Conservation (phyloP, 2,888 invertebrate species). For the Sminthurides aquaticus region DNA sequence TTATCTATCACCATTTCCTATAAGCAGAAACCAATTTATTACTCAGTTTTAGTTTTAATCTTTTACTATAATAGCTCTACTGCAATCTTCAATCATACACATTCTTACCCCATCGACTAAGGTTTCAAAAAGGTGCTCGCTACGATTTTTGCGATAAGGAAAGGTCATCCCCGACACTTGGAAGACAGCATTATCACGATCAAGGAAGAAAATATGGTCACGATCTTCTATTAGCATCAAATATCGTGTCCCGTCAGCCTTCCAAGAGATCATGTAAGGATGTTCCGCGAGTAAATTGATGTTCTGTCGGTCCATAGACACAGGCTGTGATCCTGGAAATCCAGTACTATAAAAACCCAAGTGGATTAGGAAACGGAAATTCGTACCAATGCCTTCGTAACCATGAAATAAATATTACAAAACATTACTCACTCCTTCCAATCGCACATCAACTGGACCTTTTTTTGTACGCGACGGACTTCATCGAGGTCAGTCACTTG, state of each 20-base stretch:
- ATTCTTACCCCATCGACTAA: conserved; percentile 80
- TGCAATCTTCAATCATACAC: background rate
- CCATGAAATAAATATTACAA: too few species aligned
- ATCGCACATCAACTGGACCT: conserved; percentile 68
- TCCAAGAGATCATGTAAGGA: conserved; percentile 96
- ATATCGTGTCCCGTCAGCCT: conserved; percentile 92
- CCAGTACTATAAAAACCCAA: conserved; percentile 52
- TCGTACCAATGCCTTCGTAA: too few species aligned
- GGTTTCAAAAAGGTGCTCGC: conserved; percentile 67
- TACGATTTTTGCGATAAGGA: conserved; percentile 64
- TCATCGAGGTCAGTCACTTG: conserved; percentile 59
- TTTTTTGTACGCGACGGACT: conserved; percentile 61
- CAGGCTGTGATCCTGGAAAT: conserved; percentile 95
- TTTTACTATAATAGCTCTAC: too few species aligned
- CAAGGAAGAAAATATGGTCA: conserved; percentile 82
- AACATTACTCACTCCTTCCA: conserved; percentile 60
- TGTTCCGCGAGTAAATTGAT: conserved; percentile 65
- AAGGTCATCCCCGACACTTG: conserved; percentile 74
- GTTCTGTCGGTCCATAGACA: conserved; percentile 86
- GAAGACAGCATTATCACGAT: conserved; percentile 89
- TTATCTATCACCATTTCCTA: conserved; percentile 96
- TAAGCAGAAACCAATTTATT: conserved; percentile 44
- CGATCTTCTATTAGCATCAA: conserved; percentile 69
- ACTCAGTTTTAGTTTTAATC: too few species aligned
- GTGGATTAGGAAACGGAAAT: background rate